Evolutionary conservation across 1,140 invertebrate species (phyloP), one percentile per base, ranked within the genome.

Genomic region (Scaptomyza hsui): DNA sequence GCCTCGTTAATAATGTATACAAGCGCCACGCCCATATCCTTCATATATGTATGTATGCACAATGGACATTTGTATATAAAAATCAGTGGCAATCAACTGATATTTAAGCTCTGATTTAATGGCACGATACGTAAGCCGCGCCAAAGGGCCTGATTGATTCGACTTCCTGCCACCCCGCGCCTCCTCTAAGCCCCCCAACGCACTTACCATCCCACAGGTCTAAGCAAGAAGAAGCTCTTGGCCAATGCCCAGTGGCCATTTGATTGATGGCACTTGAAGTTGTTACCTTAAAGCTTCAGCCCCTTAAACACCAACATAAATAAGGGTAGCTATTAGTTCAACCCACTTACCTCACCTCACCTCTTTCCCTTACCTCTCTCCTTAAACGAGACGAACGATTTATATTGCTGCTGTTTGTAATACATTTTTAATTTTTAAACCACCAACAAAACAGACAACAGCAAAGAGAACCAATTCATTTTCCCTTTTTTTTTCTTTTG

Each of bases 51-150:
- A n/a, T 16, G 7, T 16, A 32, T 29, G 3, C 12, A 9, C 1
- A 29, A 1, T 12, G n/a, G n/a, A 32, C 12, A 6, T 16, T 5
- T 26, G 4, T 49, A 15, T 9, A 39, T 42, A 55, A 55, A 65
- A 71, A 71, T 65, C 68, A 56, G 26, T 39, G 53, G 61, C 68
- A 65, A 65, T 71, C 65, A 71, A 71, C 52, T 71, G 61, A 71
- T 71, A 65, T 71, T 71, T 71, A 71, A 71, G 68, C 68, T 71
- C 52, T 71, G 68, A 65, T 71, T 71, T 71, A 65, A 71, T 71
- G 61, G 62, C 68, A 45, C 52, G 61, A 71, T 71, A 71, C 61
- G 52, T 26, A 45, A 57, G 57, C 68, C 61, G 29, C 52, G 47
- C 29, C 68, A 45, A 57, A 52, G 68, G 61, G 61, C 68, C 68